phyloP scores from a whole-genome alignment of 1,140 invertebrate species.

The Cotesia glomerata region DNA sequence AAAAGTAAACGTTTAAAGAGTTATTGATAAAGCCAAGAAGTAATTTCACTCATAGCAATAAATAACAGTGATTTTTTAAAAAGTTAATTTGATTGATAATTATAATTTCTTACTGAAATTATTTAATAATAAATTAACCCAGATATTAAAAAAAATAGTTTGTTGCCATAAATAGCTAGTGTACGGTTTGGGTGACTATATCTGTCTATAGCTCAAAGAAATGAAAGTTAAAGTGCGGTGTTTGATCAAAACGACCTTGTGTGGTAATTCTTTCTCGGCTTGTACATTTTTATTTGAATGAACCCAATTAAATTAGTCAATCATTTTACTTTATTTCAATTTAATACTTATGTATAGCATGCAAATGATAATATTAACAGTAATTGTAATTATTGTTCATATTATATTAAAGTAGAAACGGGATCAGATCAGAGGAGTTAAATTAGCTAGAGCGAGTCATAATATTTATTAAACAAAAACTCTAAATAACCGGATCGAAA shows the following conservation, averaged over 20 bases:
- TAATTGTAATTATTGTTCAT: not conserved
- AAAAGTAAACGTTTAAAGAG: no score
- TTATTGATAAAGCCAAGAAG: no score
- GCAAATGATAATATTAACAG: no score
- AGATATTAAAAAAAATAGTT: not conserved
- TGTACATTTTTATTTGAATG: not conserved
- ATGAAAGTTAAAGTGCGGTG: slow-evolving; percentile 29
- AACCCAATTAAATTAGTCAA: slow-evolving; percentile 10
- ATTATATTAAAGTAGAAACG: not conserved
- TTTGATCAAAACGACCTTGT: slow-evolving; percentile 25
- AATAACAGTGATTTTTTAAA: no score
- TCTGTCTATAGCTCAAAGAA: slow-evolving; percentile 9
- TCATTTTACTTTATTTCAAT: not conserved
- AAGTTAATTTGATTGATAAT: no score
- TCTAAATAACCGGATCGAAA: not conserved
- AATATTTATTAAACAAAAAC: not conserved
- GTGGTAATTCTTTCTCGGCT: not conserved
- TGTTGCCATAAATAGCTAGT: slow-evolving; percentile 8
- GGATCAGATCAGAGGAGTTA: not conserved
- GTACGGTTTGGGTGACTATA: slow-evolving; percentile 3
- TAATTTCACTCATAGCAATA: no score
- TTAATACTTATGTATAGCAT: no score
- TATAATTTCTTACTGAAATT: not conserved
- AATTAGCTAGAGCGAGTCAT: not conserved
- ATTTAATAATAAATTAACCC: not conserved